Evolutionary conservation across 2,797 vertebrate species (phyloP).

Genomic region (Pseudochirops corinnae): DNA sequence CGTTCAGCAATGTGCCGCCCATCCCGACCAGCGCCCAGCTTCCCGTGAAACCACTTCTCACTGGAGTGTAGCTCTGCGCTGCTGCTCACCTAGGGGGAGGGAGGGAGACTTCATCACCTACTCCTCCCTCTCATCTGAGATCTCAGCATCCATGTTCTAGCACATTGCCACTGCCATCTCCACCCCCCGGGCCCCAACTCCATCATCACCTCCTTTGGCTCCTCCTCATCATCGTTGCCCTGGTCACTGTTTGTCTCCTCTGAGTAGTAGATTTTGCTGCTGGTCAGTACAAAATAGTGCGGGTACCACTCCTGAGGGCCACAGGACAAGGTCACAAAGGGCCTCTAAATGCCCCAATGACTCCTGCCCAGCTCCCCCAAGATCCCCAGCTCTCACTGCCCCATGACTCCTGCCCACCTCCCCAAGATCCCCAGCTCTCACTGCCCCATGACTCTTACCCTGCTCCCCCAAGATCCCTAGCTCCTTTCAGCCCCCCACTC

Average conservation of each 20-base stretch:
- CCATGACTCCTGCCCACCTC: background rate
- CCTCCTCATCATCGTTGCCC: conserved; percentile 97
- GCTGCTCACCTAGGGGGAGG: conserved; percentile 88
- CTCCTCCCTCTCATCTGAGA: too few species aligned
- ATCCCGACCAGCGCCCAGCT: conserved; percentile 94
- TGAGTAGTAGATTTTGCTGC: conserved; percentile 98
- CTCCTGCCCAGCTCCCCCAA: conserved; percentile 38
- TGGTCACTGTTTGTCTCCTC: conserved; percentile 95
- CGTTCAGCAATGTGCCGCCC: conserved; percentile 97
- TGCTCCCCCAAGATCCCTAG: background rate
- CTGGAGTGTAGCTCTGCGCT: conserved; percentile 95
- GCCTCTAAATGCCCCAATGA: background rate
- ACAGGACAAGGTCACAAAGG: conserved; percentile 28
- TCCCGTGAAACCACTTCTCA: conserved; percentile 99
- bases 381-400: conserved; percentile 76
- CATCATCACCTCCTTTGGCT: conserved; percentile 94
- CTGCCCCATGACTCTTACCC: background rate
- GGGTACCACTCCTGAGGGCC: conserved; percentile 96
- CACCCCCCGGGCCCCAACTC: background rate
- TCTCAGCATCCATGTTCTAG: background rate
- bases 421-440: background rate
- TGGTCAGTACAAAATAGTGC: conserved; percentile 98
- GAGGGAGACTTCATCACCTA: background rate
- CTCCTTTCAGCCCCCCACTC: background rate
- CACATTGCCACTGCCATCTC: background rate